These are phyloP conservation scores for Phyllotreta striolata DNA, from an alignment of 2,888 invertebrate species.

Conservation along the genomic window DNA sequence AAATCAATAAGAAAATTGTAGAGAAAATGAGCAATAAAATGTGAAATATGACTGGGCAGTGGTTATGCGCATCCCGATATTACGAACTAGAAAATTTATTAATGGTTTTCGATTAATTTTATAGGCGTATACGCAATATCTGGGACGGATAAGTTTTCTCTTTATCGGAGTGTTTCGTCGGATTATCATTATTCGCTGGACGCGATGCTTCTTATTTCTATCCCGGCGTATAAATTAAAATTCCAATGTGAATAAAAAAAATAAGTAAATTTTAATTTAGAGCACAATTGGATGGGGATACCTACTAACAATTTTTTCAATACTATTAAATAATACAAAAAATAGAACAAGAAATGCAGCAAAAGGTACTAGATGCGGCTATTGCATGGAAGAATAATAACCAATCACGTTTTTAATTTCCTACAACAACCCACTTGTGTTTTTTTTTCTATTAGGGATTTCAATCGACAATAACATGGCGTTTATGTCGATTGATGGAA, in stretches of 20 bases:
- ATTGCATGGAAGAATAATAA: too few species aligned
- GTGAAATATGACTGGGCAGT: conserved; percentile 25
- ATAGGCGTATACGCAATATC: conserved; percentile 30
- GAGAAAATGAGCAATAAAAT: conserved; percentile 24
- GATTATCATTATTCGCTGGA: conserved; percentile 4
- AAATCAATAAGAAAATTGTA: background rate
- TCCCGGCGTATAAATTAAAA: conserved; percentile 1
- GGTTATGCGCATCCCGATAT: conserved; percentile 22
- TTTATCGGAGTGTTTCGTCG: conserved; percentile 17
- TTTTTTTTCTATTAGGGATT: too few species aligned
- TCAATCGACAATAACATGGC: too few species aligned
- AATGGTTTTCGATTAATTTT: conserved; percentile 29
- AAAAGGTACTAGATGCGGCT: too few species aligned
- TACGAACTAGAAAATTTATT: conserved; percentile 24
- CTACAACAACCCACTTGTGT: too few species aligned
- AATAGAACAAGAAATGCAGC: too few species aligned
- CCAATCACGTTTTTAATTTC: too few species aligned
- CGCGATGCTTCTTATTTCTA: conserved; percentile 9
- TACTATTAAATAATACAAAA: background rate
- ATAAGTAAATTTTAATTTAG: too few species aligned
- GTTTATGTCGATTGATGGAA: background rate
- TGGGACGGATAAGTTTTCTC: conserved; percentile 24
- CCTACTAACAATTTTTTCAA: conserved; percentile 1
- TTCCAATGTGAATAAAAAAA: too few species aligned
- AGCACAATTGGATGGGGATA: background rate